Conservation (phyloP, 2,797 vertebrate species). For the Sebastes oblongus region DNA sequence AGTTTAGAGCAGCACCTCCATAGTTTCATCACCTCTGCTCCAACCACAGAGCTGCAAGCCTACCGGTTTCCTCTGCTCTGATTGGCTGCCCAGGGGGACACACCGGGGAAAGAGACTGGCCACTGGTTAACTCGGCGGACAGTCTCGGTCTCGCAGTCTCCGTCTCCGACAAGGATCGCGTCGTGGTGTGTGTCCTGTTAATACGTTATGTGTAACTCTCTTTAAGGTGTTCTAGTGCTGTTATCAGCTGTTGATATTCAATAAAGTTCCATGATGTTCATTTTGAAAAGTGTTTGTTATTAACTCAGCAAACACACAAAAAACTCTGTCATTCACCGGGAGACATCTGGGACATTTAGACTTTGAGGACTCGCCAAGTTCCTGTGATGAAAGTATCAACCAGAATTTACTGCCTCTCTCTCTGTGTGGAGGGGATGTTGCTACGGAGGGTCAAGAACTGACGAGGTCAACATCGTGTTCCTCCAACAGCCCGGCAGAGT, state of each 20-base stretch:
- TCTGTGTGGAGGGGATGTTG: neutral
- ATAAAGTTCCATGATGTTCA: slow-evolving; percentile 41
- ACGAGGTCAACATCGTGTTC: neutral
- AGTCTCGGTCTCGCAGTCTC: neutral
- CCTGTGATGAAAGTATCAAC: neutral
- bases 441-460: neutral
- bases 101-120: slow-evolving; percentile 15
- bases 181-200: slow-evolving; percentile 54
- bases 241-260: slow-evolving; percentile 68
- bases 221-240: slow-evolving; percentile 76
- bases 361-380: neutral
- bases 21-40: neutral
- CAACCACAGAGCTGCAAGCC: neutral
- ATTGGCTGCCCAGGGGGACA: slow-evolving; percentile 43
- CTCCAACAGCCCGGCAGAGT: neutral
- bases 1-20: neutral
- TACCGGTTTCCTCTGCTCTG: slow-evolving; percentile 4
- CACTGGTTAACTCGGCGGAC: slow-evolving; percentile 66
- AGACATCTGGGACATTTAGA: neutral
- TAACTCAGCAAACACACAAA: slow-evolving; percentile 36
- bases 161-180: neutral
- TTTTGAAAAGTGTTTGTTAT: slow-evolving; percentile 49
- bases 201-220: slow-evolving; percentile 77
- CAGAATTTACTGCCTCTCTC: neutral
- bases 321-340: neutral